A percentile compares a stretch with the other conserved stretches of the same genome.
Evolutionary conservation across 2,888 invertebrate genomes (phyloP).

Genomic region (Smittia sp.): DNA sequence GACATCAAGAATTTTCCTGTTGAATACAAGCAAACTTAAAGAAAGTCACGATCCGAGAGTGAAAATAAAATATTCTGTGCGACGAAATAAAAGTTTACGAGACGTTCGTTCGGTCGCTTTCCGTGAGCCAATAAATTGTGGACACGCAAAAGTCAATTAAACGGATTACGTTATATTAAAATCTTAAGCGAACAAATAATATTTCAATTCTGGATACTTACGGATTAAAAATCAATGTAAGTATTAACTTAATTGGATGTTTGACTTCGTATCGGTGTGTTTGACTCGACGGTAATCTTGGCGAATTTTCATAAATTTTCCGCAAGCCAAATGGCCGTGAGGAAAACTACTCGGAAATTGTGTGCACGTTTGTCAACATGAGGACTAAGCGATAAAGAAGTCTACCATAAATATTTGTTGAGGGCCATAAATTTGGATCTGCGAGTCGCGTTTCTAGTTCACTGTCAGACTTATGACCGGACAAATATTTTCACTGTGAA

Average conservation of each 20-base stretch:
- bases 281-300: slow-evolving; percentile 7
- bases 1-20: background rate
- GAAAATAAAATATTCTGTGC: background rate
- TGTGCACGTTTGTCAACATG: slow-evolving; percentile 2
- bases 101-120: background rate
- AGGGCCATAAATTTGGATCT: background rate
- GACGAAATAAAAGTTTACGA: background rate
- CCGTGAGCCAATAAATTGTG: background rate
- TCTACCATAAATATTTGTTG: background rate
- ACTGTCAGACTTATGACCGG: background rate
- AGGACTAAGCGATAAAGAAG: background rate
- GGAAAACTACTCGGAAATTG: background rate
- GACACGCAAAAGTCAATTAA: slow-evolving; percentile 9
- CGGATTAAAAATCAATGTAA: slow-evolving; percentile 35
- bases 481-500: background rate
- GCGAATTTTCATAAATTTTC: background rate
- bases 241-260: slow-evolving; percentile 23
- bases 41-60: background rate
- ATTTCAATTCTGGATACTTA: slow-evolving; percentile 38
- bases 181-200: background rate
- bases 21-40: background rate
- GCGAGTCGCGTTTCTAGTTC: background rate
- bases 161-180: background rate
- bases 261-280: background rate
- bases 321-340: background rate